phyloP scores from a whole-genome alignment of 2,888 invertebrate species.

The Rhamnusium bicolor region DNA sequence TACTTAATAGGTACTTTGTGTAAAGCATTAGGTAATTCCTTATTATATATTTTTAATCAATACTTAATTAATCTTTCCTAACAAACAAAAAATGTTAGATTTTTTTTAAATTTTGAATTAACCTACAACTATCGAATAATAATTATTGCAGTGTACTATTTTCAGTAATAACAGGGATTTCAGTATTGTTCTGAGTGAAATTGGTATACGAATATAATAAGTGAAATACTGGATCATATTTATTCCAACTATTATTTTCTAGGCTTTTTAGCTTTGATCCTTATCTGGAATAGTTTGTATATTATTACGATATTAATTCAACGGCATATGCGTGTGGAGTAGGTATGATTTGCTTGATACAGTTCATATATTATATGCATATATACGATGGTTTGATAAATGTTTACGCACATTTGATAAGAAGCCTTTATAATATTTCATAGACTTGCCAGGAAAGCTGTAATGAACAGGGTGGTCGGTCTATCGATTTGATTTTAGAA shows the following conservation, averaged over 20 bases:
- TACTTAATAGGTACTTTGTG: no score
- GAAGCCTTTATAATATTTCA: conserved; percentile 19
- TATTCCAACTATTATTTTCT: background rate
- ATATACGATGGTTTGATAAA: conserved; percentile 46
- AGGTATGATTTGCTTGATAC: conserved; percentile 48
- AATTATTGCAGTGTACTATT: no score
- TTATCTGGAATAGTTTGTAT: conserved; percentile 47
- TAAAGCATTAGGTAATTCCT: no score
- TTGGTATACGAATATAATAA: no score
- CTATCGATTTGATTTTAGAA: background rate
- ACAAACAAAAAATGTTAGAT: no score
- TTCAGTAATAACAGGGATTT: no score
- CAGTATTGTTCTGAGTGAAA: no score
- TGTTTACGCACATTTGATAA: conserved; percentile 43
- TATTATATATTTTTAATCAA: no score
- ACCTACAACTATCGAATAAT: no score
- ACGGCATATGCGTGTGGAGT: conserved; percentile 41
- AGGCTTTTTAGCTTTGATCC: conserved; percentile 36
- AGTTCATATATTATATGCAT: conserved; percentile 48
- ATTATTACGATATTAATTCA: conserved; percentile 51
- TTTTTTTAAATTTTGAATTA: no score
- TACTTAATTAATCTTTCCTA: no score
- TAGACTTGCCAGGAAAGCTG: background rate
- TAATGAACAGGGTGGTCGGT: conserved; percentile 28
- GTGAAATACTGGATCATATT: background rate